Percentiles rank a stretch among this genome's conserved stretches.
Conservation (phyloP, 2,888 invertebrate genomes). For the Deroplatys truncata region DNA sequence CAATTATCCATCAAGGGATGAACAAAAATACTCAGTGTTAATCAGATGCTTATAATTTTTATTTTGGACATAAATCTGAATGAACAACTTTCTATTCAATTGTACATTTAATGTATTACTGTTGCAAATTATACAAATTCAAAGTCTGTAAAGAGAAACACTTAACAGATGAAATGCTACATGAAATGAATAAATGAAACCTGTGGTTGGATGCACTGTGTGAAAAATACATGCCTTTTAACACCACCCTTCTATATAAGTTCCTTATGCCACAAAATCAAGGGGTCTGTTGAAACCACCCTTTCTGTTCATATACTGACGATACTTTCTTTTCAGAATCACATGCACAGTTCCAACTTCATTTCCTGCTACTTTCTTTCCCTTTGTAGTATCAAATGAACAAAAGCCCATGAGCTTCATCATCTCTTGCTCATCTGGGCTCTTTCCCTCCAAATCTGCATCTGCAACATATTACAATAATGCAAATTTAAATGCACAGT, state of each 20-base stretch:
- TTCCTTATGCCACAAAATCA: conserved; percentile 83
- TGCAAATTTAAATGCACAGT: not conserved
- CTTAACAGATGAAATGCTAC: conserved; percentile 25
- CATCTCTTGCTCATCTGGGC: conserved; percentile 91
- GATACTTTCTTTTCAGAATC: conserved; percentile 91
- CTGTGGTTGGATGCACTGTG: not conserved
- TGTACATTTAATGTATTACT: conserved; percentile 11
- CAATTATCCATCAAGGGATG: not conserved
- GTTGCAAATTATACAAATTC: not conserved
- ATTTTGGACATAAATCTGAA: conserved; percentile 5
- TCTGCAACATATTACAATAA: conserved; percentile 49
- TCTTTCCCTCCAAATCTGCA: conserved; percentile 85
- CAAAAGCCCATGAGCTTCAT: conserved; percentile 96
- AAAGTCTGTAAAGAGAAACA: not conserved
- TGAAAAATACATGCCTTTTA: not conserved
- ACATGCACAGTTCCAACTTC: conserved; percentile 94
- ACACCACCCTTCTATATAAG: not conserved
- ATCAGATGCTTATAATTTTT: not conserved
- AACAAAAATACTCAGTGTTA: not conserved
- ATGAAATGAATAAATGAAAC: conserved; percentile 13
- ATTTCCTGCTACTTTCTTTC: conserved; percentile 91
- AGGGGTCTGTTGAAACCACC: conserved; percentile 98
- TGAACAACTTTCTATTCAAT: conserved; percentile 3
- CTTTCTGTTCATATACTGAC: conserved; percentile 99
- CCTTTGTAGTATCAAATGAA: conserved; percentile 93